phyloP scores from a whole-genome alignment of 2,113 vertebrate species.

The Athene cunicularia region DNA sequence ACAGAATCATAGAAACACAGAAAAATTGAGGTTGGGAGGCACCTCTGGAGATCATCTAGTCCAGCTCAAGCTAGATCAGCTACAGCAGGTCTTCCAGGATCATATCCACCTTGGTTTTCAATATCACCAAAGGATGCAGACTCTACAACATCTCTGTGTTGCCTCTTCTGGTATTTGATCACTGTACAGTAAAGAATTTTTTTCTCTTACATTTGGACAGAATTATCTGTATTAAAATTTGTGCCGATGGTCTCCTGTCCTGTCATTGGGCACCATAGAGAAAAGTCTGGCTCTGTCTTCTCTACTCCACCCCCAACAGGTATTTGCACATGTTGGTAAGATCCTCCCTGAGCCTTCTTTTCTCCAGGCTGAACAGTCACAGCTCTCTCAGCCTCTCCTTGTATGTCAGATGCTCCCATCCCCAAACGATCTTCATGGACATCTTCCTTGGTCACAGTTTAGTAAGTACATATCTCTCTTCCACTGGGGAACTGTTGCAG shows the following conservation, averaged over 20 bases:
- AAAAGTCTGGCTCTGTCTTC: background rate
- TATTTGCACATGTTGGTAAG: background rate
- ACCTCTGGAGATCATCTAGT: background rate
- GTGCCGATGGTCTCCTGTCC: background rate
- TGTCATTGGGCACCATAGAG: rapidly evolving
- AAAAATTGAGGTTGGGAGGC: background rate
- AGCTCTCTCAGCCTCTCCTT: background rate
- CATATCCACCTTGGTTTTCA: background rate
- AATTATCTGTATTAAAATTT: background rate
- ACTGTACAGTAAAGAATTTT: background rate
- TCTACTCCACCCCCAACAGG: background rate
- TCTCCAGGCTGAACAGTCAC: too few relatives aligned
- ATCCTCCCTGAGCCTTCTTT: background rate
- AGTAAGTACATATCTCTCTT: background rate
- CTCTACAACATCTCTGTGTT: background rate
- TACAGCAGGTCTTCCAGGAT: background rate
- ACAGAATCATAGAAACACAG: background rate
- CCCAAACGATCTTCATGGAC: background rate
- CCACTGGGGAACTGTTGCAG: background rate
- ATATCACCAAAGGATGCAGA: background rate
- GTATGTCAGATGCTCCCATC: background rate
- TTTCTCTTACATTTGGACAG: background rate
- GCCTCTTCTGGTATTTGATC: background rate
- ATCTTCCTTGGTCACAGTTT: background rate
- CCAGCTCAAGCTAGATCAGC: background rate